Percentiles rank a stretch among this genome's conserved stretches.
These are phyloP conservation scores for Drosophila insularis DNA, from an alignment of 1,140 invertebrate genomes.

Conservation along the genomic window DNA sequence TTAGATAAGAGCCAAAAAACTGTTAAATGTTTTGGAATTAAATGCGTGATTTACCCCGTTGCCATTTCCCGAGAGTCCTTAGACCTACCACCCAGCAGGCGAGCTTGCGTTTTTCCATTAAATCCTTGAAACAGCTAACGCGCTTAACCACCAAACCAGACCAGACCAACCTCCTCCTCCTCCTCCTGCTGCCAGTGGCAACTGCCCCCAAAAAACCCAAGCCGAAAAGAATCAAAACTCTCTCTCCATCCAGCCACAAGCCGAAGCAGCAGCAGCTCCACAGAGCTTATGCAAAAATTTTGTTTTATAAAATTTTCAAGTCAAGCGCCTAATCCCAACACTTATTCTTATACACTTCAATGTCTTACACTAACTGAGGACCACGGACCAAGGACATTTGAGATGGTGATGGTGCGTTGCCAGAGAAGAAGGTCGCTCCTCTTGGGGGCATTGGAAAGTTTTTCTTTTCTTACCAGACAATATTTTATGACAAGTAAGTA, in stretches of 20 bases:
- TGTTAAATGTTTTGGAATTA: conserved; percentile 81
- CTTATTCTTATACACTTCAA: conserved; percentile 81
- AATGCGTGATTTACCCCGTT: conserved; percentile 80
- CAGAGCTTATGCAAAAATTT: conserved; percentile 81
- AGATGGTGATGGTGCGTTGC: not conserved
- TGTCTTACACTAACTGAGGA: conserved; percentile 64
- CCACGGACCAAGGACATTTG: conserved; percentile 9
- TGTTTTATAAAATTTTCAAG: conserved; percentile 81
- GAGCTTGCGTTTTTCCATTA: conserved; percentile 73
- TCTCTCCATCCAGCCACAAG: conserved; percentile 18
- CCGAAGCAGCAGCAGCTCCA: conserved; percentile 33
- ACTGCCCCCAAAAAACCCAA: conserved; percentile 1
- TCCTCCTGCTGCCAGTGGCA: not conserved
- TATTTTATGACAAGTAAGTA: conserved; percentile 76
- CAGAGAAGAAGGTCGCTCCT: conserved; percentile 41
- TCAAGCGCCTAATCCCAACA: conserved; percentile 80
- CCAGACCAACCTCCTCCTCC: not conserved
- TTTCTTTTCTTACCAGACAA: conserved; percentile 77
- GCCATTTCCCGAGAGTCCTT: conserved; percentile 37
- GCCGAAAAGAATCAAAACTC: not conserved
- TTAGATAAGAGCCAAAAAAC: conserved; percentile 77
- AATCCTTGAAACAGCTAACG: conserved; percentile 77
- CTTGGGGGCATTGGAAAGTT: conserved; percentile 69
- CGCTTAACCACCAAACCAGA: conserved; percentile 64
- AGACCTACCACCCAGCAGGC: conserved; percentile 30